Conservation (phyloP, 2,888 invertebrate species). For the Ethmia dodecea region DNA sequence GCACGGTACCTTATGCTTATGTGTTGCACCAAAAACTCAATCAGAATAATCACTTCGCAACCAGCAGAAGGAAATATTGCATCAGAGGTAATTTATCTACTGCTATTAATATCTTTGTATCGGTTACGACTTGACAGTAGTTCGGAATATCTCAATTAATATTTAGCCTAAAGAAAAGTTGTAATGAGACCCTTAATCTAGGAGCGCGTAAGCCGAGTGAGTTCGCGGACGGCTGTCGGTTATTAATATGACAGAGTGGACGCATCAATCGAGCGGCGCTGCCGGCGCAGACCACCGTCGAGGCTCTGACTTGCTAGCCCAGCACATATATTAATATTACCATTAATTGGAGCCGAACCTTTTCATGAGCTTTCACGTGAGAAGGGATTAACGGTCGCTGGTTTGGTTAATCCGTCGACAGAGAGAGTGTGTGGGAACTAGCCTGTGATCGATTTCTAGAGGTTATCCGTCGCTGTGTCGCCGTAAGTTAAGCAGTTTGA, state of each 20-base stretch:
- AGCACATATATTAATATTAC: conserved; percentile 46
- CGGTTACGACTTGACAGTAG: conserved; percentile 41
- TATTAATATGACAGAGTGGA: conserved; percentile 69
- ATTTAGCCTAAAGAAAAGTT: conserved; percentile 70
- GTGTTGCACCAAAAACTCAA: conserved; percentile 47
- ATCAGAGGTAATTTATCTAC: background rate
- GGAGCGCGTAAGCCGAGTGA: conserved; percentile 72
- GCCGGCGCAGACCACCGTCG: conserved; percentile 50
- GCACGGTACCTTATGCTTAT: conserved; percentile 56
- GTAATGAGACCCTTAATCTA: conserved; percentile 67
- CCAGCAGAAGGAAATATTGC: conserved; percentile 32
- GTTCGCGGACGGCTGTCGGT: conserved; percentile 57
- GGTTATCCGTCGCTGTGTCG: too few species aligned
- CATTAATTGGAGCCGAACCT: conserved; percentile 52
- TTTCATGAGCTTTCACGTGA: conserved; percentile 60
- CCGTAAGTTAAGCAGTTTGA: too few species aligned
- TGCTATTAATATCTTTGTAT: conserved; percentile 48
- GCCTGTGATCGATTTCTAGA: conserved; percentile 33
- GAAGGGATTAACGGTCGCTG: conserved; percentile 61
- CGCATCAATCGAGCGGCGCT: conserved; percentile 45
- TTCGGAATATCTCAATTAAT: conserved; percentile 72
- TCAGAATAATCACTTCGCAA: conserved; percentile 45
- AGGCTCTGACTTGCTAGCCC: conserved; percentile 14
- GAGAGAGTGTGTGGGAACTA: conserved; percentile 45
- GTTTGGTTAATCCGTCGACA: conserved; percentile 57